Conservation (phyloP, 2,888 invertebrate species). For the Epirrita christyi region DNA sequence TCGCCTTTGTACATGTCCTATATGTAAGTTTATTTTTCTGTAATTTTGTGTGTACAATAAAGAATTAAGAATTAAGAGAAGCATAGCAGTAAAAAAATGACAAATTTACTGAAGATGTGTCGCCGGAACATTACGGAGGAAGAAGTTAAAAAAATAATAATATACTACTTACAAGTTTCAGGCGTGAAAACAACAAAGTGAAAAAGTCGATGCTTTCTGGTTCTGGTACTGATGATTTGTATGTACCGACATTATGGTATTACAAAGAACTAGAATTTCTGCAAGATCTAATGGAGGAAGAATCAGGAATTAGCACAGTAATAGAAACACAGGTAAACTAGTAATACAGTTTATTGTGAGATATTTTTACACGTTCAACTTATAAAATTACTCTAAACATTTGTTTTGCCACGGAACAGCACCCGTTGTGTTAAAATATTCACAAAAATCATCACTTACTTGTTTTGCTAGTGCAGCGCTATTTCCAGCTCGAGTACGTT, state of each 20-base stretch:
- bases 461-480: constrained; percentile 22
- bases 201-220: constrained; percentile 29
- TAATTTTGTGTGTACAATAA: too few species aligned
- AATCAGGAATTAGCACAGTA: constrained; percentile 26
- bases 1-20: too few species aligned
- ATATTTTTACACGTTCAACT: constrained; percentile 18
- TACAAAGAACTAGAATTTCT: constrained; percentile 28
- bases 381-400: constrained; percentile 27
- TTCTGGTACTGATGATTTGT: constrained; percentile 27
- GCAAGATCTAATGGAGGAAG: constrained; percentile 27
- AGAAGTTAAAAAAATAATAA: constrained; percentile 22
- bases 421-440: constrained; percentile 25
- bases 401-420: constrained; percentile 27
- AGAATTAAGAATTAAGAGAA: too few species aligned
- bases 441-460: constrained; percentile 24
- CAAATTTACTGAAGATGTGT: constrained; percentile 30
- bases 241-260: constrained; percentile 27
- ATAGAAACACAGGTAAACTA: constrained; percentile 26
- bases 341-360: constrained; percentile 26
- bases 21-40: too few species aligned
- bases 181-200: constrained; percentile 29
- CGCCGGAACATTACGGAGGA: constrained; percentile 24
- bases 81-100: constrained; percentile 29
- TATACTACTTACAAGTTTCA: constrained; percentile 22
- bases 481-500: constrained; percentile 24